Percentiles rank a stretch among this genome's conserved stretches.
phyloP scores from a whole-genome alignment of 1,140 invertebrate genomes.

The Mercenaria mercenaria region DNA sequence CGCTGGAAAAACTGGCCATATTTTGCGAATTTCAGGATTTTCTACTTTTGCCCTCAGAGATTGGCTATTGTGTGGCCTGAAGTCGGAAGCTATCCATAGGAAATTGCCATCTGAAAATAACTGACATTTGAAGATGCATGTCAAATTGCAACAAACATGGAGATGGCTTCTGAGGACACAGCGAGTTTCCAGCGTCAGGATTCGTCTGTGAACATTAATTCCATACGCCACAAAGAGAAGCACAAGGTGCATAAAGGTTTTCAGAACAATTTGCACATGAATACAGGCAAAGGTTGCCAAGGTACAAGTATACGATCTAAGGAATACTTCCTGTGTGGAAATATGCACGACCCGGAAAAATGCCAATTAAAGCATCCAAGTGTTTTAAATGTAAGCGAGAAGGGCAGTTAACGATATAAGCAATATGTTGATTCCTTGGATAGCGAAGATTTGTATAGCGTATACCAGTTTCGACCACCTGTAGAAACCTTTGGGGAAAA shows the following conservation, averaged over 20 bases:
- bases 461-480: not conserved
- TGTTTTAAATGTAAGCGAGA: no score
- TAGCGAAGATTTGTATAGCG: not conserved
- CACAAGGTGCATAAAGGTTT: no score
- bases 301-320: no score
- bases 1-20: not conserved
- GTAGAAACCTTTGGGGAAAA: not conserved
- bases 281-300: no score
- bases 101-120: slow-evolving; percentile 12
- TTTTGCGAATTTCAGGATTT: not conserved
- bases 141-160: not conserved
- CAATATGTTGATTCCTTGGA: not conserved
- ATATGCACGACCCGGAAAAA: not conserved
- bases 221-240: no score
- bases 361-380: not conserved
- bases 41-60: not conserved
- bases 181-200: not conserved
- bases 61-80: not conserved
- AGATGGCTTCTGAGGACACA: not conserved
- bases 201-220: not conserved
- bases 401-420: not conserved
- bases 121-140: slow-evolving; percentile 13
- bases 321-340: not conserved
- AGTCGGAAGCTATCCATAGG: not conserved
- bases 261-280: not conserved